A percentile compares a stretch with the other conserved stretches of the same genome.
Evolutionary conservation across 2,888 invertebrate genomes (phyloP).

Genomic region (Azorinus chamasolen): DNA sequence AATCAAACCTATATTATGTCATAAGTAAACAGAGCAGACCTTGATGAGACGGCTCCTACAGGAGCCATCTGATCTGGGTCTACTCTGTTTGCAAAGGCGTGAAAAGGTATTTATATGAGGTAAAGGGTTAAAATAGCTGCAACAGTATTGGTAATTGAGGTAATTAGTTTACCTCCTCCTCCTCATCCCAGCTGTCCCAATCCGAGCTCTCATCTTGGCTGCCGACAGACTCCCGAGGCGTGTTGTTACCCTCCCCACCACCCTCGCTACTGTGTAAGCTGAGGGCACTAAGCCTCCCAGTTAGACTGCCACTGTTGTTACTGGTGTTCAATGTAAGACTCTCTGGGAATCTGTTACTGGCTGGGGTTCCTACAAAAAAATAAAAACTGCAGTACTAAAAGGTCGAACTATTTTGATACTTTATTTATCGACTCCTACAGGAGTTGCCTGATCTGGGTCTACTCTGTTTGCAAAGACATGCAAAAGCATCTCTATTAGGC

Average conservation of each 20-base stretch:
- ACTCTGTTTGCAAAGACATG: too few species aligned
- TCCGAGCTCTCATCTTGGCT: conserved; percentile 69
- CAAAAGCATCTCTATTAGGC: too few species aligned
- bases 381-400: too few species aligned
- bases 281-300: conserved; percentile 66
- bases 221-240: conserved; percentile 35
- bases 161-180: conserved; percentile 69
- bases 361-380: conserved; percentile 45
- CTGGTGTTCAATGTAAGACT: conserved; percentile 74
- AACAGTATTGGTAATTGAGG: neutral
- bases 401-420: too few species aligned
- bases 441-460: too few species aligned
- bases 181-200: conserved; percentile 83
- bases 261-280: conserved; percentile 58
- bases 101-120: too few species aligned
- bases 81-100: too few species aligned
- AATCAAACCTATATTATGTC: too few species aligned
- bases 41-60: too few species aligned
- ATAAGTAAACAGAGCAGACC: too few species aligned
- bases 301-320: conserved; percentile 75
- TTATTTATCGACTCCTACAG: too few species aligned
- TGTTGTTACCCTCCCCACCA: conserved; percentile 2
- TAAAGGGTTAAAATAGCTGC: neutral
- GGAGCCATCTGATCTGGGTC: too few species aligned
- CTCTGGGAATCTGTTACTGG: conserved; percentile 67